Conservation (phyloP, 2,888 invertebrate species). For the Elegia similella region DNA sequence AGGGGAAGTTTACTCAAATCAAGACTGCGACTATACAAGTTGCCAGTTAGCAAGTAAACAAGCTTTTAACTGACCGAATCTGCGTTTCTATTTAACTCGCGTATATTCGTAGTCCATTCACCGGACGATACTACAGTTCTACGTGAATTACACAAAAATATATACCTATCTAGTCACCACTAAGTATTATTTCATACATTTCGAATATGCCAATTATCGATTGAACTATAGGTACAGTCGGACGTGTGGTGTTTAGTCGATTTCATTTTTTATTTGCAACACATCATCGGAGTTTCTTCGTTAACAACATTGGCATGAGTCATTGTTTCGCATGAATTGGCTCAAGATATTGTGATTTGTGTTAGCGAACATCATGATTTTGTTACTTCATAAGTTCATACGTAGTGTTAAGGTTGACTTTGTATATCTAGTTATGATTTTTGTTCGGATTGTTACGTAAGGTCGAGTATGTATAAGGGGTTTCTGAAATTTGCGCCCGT, state of each 20-base stretch:
- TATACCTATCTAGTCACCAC: too few species aligned
- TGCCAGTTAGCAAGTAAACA: too few species aligned
- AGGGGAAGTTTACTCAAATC: too few species aligned
- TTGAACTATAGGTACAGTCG: constrained; percentile 27
- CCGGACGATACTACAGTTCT: too few species aligned
- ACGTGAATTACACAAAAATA: too few species aligned
- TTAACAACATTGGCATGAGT: constrained; percentile 38
- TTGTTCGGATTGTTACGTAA: not conserved
- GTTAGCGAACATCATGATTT: constrained; percentile 13
- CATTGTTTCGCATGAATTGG: constrained; percentile 46
- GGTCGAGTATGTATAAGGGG: not conserved
- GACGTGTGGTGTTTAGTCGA: constrained; percentile 30
- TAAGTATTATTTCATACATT: not conserved
- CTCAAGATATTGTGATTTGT: constrained; percentile 25
- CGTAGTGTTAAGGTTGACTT: constrained; percentile 11
- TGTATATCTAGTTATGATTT: constrained; percentile 4
- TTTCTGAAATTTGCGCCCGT: too few species aligned
- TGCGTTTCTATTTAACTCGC: too few species aligned
- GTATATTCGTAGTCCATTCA: too few species aligned
- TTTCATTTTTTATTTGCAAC: constrained; percentile 46
- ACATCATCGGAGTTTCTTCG: constrained; percentile 38
- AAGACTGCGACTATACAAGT: too few species aligned
- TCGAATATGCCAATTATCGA: constrained; percentile 22
- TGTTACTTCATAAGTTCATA: constrained; percentile 7
- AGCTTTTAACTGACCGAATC: too few species aligned